phyloP scores from a whole-genome alignment of 1,140 invertebrate species.

The Sarcophaga peregrina region DNA sequence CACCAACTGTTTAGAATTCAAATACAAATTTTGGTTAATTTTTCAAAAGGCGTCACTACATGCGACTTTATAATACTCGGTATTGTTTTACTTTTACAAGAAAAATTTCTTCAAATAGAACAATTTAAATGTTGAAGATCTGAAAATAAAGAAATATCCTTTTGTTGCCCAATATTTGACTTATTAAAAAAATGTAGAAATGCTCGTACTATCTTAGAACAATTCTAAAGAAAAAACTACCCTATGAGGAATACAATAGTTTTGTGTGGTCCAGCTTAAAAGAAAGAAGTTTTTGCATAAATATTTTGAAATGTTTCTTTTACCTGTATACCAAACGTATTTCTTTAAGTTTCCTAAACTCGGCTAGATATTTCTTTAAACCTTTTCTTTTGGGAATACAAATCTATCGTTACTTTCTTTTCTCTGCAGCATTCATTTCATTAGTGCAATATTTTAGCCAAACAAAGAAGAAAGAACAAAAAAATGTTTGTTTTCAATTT shows the following conservation, averaged over 20 bases:
- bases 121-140: too few relatives aligned
- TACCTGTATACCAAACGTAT: slow-evolving; percentile 31
- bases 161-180: too few relatives aligned
- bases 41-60: too few relatives aligned
- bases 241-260: background rate
- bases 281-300: background rate
- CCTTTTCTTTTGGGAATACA: background rate
- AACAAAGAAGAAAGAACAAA: slow-evolving; percentile 6
- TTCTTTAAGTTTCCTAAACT: slow-evolving; percentile 36
- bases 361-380: background rate
- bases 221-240: background rate
- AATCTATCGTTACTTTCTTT: background rate
- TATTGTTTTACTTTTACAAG: too few relatives aligned
- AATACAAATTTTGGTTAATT: slow-evolving; percentile 26
- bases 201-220: background rate
- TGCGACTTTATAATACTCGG: too few relatives aligned
- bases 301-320: slow-evolving; percentile 5
- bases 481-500: slow-evolving; percentile 16
- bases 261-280: background rate
- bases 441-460: background rate
- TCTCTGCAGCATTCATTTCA: background rate
- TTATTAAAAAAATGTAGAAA: too few relatives aligned
- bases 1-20: slow-evolving; percentile 18
- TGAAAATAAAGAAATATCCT: too few relatives aligned
- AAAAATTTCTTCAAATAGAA: too few relatives aligned